Evolutionary conservation across 1,140 invertebrate species (phyloP), one percentile per base, ranked within the genome.

Genomic region (Drosophila bocki): DNA sequence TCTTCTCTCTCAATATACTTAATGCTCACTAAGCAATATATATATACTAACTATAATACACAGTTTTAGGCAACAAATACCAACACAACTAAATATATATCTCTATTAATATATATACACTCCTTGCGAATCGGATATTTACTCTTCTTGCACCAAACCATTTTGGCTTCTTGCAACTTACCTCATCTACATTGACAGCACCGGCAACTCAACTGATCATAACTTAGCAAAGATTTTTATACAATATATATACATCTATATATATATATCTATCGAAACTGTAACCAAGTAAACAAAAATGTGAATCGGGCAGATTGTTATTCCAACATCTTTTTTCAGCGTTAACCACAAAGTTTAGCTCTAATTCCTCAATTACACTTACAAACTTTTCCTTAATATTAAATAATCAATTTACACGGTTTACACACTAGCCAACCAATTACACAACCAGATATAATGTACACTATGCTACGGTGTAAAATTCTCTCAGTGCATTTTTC

Each of bases 131-230:
- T 70, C 58, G 50, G 57, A 78, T 62, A 70, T 78, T 78, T 79
- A 79, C 58, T 79, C 68, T 75, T 74, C 53, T 67, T 90, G 84
- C 85, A 90, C 82, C 75, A 68, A 80, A 74, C 42, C 77, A 88
- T 84, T 87, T 80, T 81, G 72, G 85, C 85, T 90, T 84, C 50
- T 80, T 85, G 80, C 75, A 82, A 90, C 68, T 85, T 90, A 90
- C 85, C 85, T 90, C 86, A 90, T 90, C 85, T 88, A 84, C 81
- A 82, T 88, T 68, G 75, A 74, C 68, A 70, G 86, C 85, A 90
- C 85, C 70, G 81, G 80, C 53, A 69, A 62, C 51, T 54, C 72
- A 72, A 67, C 61, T 78, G 60, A 74, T 79, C 64, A 84, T 67
- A 54, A 69, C 53, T 65, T 60, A 76, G 72, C 64, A 82, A 72